Base-by-base conservation (phyloP, 37 sponge, comb jelly and placozoan genomes). In the Axinella damicornis region DNA sequence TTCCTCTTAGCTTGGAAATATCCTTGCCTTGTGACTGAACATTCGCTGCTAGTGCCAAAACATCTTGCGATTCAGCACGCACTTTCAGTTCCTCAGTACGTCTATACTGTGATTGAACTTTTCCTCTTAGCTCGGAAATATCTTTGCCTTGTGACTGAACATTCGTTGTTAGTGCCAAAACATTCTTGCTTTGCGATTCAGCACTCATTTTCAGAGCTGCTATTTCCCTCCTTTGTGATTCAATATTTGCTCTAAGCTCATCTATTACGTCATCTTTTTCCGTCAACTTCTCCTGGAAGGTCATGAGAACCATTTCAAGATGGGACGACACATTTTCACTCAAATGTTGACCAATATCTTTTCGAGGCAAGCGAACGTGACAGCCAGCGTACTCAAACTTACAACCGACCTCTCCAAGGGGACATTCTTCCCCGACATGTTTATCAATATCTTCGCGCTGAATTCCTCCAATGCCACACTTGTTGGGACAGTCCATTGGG, bases 401-500 rank as follows among this genome's bases (percentile, higher is more conserved):
- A 69, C 79, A 86, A 28, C 56, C 24, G 5, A 78, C 79, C 5
- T 24, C 27, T 39, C 60, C 52, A 20, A 53, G 18, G 0, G 71
- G 71, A 38, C 86, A 86, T 5, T 46, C 46, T 9, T 34, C 35
- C 5, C 20, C 28, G 20, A 86, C 32, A 53, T 86, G 86, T 2
- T 64, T 34, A 0, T 67, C 27, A 36, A 86, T 21, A 25, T 86
- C 30, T 39, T 37, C 37, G 22, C 86, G 55, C 35, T 31, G 58
- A 20, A 86, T 71, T 20, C 11, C 38, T 18, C 24, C 20, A 31
- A 31, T 27, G 9, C 71, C 63, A 60, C 86, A 86, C 64, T 77
- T 65, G 54, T 65, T 65, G 5, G 86, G 86, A 36, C 86, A 86
- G 6, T 60, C 73, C 32, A 78, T 27, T 25, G 73, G 79, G 24